Evolutionary conservation across 2,113 vertebrate genomes (phyloP).

Genomic region (Rattus rattus): DNA sequence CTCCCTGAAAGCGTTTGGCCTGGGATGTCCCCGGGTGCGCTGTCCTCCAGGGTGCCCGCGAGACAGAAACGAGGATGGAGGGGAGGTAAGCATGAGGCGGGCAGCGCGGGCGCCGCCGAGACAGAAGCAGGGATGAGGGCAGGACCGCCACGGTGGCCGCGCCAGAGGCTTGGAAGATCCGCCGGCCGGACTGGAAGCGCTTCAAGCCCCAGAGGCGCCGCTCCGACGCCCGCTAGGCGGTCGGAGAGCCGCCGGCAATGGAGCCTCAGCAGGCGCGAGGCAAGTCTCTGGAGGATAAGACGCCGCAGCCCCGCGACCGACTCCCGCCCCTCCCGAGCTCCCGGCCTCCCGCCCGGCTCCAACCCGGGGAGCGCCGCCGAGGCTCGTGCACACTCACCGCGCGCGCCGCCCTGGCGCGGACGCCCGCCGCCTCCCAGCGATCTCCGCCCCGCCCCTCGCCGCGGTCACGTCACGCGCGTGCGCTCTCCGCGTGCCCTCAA

Average conservation of each 20-base stretch:
- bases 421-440: background rate
- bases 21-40: background rate
- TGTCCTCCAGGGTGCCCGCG: background rate
- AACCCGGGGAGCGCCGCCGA: rapidly evolving
- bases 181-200: background rate
- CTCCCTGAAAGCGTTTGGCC: background rate
- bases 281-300: background rate
- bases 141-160: background rate
- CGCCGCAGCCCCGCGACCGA: background rate
- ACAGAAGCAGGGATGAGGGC: background rate
- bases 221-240: background rate
- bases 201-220: background rate
- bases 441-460: conserved; percentile 41
- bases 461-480: conserved; percentile 60
- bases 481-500: background rate
- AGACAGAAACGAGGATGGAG: background rate
- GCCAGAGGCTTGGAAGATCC: background rate
- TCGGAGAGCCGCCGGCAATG: background rate
- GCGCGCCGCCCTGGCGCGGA: conserved; percentile 55
- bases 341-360: background rate
- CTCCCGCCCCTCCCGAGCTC: background rate
- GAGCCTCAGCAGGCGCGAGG: background rate
- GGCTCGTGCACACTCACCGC: conserved; percentile 69
- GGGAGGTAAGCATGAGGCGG: background rate
- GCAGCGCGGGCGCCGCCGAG: background rate